Evolutionary conservation across 1,140 invertebrate genomes (phyloP), one percentile per base, ranked within the genome.

Genomic region (Cardiocondyla obscurior): DNA sequence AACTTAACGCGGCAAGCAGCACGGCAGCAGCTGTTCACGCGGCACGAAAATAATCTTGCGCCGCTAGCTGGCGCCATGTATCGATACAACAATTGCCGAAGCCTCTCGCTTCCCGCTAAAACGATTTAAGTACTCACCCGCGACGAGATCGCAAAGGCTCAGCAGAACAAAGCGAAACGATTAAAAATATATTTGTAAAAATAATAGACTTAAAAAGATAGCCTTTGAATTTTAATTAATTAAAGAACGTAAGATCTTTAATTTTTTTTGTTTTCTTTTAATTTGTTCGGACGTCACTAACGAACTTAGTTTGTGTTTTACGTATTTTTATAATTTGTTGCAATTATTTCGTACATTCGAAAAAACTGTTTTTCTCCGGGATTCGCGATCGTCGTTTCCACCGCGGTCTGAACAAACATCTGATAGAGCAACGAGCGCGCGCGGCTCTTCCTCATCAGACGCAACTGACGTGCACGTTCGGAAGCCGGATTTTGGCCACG

Each of bases 401-500:
- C 30, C 42, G 19, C 14, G 19, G 16, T 36, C 14, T 7, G 42
- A 64, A 76, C 36, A 64, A 28, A 72, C 19, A 28, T 57, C 14
- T 36, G 16, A 28, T 57, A 57, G 16, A 39, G 30, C 30, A 19
- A 36, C 42, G 12, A 36, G 55, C 58, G 16, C 42, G 12, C 55
- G 55, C 58, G 16, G 30, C 69, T 42, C 57, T 16, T 42, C 44
- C 46, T 77, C 60, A 77, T 77, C 74, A 53, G 10, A 28, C 28
- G 12, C 7, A 22, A 49, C 7, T 33, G 62, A 39, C 22, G 28
- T 30, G 62, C 74, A 53, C 58, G 79, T 62, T 65, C 60, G 62
- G 53, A 73, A 62, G 79, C 60, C 70, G 39, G 36, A 51, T 84
- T 70, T 72, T 65, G 70, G 33, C 53, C 58, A 77, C 42, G 44